phyloP scores from a whole-genome alignment of 2,113 vertebrate genomes.

The Coptodon rendalli region DNA sequence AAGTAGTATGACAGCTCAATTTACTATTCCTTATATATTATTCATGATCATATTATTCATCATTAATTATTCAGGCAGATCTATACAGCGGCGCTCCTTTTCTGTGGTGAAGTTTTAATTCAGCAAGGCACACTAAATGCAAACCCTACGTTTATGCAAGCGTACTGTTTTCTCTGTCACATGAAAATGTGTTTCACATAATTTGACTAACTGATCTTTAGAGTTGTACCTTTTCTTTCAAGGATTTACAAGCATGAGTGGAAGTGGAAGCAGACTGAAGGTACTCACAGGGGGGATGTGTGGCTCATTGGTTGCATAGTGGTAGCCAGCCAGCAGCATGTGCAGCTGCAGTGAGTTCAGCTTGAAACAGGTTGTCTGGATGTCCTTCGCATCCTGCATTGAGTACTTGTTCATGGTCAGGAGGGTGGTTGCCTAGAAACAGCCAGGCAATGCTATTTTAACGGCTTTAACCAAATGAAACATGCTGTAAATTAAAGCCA shows the following conservation, averaged over 20 bases:
- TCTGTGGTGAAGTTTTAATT: background rate
- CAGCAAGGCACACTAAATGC: background rate
- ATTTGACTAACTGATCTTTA: background rate
- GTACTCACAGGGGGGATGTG: constrained; percentile 81
- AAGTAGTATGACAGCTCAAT: constrained; percentile 2
- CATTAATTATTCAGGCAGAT: constrained; percentile 31
- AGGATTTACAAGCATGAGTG: background rate
- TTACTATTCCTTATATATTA: constrained; percentile 20
- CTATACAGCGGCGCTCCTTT: background rate
- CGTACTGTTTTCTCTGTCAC: background rate
- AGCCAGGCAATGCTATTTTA: constrained; percentile 15
- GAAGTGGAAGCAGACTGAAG: background rate
- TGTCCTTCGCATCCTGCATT: constrained; percentile 74
- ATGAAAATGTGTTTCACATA: background rate
- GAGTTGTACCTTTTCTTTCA: background rate
- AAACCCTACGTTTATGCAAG: background rate
- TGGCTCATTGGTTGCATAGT: constrained; percentile 83
- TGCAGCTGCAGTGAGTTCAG: constrained; percentile 87
- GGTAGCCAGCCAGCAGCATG: constrained; percentile 80
- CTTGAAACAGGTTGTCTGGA: constrained; percentile 88
- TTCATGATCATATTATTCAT: constrained; percentile 28
- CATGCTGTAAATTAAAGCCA: background rate
- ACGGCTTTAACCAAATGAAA: background rate
- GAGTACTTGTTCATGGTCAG: constrained; percentile 90
- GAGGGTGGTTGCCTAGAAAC: constrained; percentile 82